A percentile compares a stretch with the other conserved stretches of the same genome.
Evolutionary conservation across 2,888 invertebrate genomes (phyloP).

Genomic region (Ormyrus thymus): DNA sequence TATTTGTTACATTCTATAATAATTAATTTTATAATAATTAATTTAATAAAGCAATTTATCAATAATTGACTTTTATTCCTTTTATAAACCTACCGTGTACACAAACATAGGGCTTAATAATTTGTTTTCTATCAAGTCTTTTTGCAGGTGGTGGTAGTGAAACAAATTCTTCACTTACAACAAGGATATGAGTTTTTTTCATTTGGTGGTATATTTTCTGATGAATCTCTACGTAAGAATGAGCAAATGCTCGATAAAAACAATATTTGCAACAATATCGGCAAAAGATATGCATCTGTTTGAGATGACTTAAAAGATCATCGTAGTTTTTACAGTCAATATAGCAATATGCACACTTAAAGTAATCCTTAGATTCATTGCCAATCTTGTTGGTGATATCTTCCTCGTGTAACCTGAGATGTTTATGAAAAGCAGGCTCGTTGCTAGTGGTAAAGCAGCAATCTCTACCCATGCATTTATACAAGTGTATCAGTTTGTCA

Average conservation of each 20-base stretch:
- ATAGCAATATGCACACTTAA: constrained; percentile 79
- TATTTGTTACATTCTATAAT: constrained; percentile 67
- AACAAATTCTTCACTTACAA: constrained; percentile 56
- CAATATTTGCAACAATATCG: constrained; percentile 81
- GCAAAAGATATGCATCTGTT: constrained; percentile 79
- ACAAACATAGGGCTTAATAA: constrained; percentile 69
- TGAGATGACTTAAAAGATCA: constrained; percentile 79
- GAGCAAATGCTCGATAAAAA: constrained; percentile 80
- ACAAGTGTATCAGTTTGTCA: constrained; percentile 74
- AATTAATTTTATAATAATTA: neutral
- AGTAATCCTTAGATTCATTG: constrained; percentile 74
- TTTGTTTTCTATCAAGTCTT: constrained; percentile 63
- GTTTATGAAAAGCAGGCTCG: constrained; percentile 70
- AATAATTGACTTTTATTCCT: constrained; percentile 6
- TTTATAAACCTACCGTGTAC: constrained; percentile 63
- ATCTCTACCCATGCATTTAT: constrained; percentile 77
- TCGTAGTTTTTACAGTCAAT: constrained; percentile 73
- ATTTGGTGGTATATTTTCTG: constrained; percentile 68
- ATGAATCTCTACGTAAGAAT: constrained; percentile 80
- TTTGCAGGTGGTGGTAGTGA: constrained; percentile 60
- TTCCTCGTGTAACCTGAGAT: constrained; percentile 71
- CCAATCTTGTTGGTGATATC: constrained; percentile 62
- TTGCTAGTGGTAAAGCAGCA: constrained; percentile 76
- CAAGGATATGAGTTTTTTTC: constrained; percentile 52
- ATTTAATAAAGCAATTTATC: neutral